Base-by-base conservation (phyloP, 2,113 vertebrate species). In the Gorsachius goisagi region DNA sequence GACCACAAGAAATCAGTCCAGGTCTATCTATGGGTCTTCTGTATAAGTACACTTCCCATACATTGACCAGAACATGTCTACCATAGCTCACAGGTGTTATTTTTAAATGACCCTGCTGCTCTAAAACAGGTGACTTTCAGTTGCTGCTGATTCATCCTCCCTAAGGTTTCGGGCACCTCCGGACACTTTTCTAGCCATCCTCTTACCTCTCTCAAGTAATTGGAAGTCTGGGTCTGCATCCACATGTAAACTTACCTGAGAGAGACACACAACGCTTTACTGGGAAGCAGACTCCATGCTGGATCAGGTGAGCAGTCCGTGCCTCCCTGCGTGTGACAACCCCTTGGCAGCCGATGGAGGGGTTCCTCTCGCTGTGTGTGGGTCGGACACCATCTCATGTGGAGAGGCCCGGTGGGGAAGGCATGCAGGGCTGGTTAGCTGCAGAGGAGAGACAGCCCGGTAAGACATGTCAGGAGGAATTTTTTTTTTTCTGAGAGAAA, bases 261-360 rank as follows among this genome's bases (percentile, higher is more conserved):
- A 15, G 5, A 16, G 22, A 13, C 5, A 1, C 0, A 2, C 3
- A 7, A 8, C 1, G 1, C 35, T 12, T 2, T 4, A 1, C 19
- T 1, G 59, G 59, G 26, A 58, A 49, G 75, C 35, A 8, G 47
- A 4, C 2, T 30, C 37, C 37, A 1, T 0, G 3, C 3, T 30
- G 35, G 28, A 2, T 5, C 12, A 3, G 62, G 10, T 0, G 35
- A 20, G 64, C 78, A 4, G 11, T 1, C 13, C 35, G n/a, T 33
- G 27, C 56, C 52, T 11, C 45, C 32, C 62, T 6, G 9, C 0
- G 15, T 33, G 6, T 6, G 28, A 10, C 55, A 11, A 5, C 58
- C 59, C 44, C 13, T 12, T 0, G 18, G 18, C 1, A 28, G 33
- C 58, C 10, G 30, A 0, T 1, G 0, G 45, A 15, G 14, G 14